Evolutionary conservation across 2,113 vertebrate genomes (phyloP), one percentile per base, ranked within the genome.

Genomic region (Poicephalus meyeri): DNA sequence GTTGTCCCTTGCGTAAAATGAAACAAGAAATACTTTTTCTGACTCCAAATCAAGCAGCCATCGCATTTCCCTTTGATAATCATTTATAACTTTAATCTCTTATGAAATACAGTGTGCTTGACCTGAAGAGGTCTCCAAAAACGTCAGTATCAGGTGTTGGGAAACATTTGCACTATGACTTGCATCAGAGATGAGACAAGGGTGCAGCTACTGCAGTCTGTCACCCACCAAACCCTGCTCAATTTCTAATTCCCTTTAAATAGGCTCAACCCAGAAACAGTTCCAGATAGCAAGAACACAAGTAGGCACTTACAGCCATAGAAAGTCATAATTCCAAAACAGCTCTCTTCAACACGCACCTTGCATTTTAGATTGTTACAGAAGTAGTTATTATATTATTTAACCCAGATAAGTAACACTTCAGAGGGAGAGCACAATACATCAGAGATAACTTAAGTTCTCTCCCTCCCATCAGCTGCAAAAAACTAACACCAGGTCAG

Each of bases 81-180:
- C 5, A 2, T 58, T 88, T 28, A 26, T 68, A 69, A 69, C 19
- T 70, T 81, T 21, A 55, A 70, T 69, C 44, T 31, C 72, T 91
- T 53, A 80, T 33, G 88, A 96, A 96, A 95, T n/a, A n/a, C 18
- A 47, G n/a, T 46, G 63, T 3, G 21, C 28, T 39, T 89, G 83
- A 93, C 83, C 86, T 64, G 26, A 70, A 35, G 19, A 88, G 86
- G 41, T 52, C 58, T 93, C 76, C 35, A 70, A 85, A 93, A 95
- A 89, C 85, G 46, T 92, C 94, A 94, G 6, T 29, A 10, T 68
- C 19, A 61, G 63, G 37, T 80, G 56, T 91, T 95, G 66, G 65
- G 77, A 94, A 96, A 94, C 87, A 84, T 95, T 94, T 95, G 72
- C 28, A 50, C 65, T 77, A n/a, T 82, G 42, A 13, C 61, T 87